Evolutionary conservation across 1,140 invertebrate species (phyloP).

Genomic region (Samia ricini): DNA sequence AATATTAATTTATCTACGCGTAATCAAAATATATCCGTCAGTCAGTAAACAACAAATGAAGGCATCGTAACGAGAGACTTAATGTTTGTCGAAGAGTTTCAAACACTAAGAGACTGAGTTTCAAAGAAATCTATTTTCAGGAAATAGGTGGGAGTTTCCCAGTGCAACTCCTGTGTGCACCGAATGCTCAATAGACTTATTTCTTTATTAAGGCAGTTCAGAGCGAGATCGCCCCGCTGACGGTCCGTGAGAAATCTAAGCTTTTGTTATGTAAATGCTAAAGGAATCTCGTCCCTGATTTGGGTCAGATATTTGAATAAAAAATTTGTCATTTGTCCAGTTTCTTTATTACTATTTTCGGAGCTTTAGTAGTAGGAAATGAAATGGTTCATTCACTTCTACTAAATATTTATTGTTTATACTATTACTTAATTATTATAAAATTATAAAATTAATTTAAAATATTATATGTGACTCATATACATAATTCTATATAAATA

Average conservation of each 20-base stretch:
- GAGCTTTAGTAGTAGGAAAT: too few relatives aligned
- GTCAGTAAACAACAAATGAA: background rate
- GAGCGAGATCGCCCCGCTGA: background rate
- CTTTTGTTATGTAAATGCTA: background rate
- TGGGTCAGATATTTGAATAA: background rate
- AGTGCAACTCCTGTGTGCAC: background rate
- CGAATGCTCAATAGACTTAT: conserved; percentile 5
- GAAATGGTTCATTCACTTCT: too few relatives aligned
- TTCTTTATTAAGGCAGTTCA: conserved; percentile 2
- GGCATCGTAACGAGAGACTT: background rate
- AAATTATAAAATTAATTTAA: too few relatives aligned
- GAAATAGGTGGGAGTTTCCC: conserved; percentile 1
- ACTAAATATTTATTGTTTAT: too few relatives aligned
- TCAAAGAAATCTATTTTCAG: conserved; percentile 1
- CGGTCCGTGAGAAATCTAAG: background rate
- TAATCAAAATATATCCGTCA: too few relatives aligned
- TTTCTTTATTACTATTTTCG: too few relatives aligned
- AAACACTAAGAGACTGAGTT: background rate
- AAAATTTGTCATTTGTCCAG: background rate
- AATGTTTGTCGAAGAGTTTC: background rate
- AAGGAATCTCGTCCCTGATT: background rate
- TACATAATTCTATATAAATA: too few relatives aligned
- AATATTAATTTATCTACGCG: too few relatives aligned
- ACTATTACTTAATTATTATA: too few relatives aligned
- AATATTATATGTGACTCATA: too few relatives aligned